Conservation (phyloP, 2,888 invertebrate species). For the Thysanoteuthis rhombus region DNA sequence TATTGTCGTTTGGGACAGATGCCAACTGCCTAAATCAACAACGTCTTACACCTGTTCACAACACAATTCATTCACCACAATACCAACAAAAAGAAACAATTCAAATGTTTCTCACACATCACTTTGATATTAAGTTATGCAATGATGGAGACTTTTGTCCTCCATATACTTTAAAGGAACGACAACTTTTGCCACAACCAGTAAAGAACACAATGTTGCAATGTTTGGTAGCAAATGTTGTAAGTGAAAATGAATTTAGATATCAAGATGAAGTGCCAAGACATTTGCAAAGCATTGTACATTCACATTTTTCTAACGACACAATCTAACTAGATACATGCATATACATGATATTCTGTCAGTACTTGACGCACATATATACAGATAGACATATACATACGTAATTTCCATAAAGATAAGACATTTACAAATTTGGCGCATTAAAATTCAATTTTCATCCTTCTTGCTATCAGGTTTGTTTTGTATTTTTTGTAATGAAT, state of each 20-base stretch:
- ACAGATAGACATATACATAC: no score
- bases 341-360: no score
- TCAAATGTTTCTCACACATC: neutral
- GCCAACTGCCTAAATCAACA: neutral
- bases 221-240: neutral
- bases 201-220: neutral
- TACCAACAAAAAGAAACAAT: neutral
- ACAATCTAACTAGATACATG: no score
- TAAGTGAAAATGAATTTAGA: neutral
- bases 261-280: neutral
- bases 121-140: neutral
- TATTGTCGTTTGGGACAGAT: neutral
- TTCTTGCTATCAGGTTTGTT: no score
- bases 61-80: neutral
- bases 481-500: no score
- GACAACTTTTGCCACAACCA: neutral
- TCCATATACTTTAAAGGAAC: neutral
- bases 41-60: neutral
- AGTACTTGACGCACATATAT: no score
- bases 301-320: neutral
- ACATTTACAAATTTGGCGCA: no score
- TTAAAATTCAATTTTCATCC: no score
- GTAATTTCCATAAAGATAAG: no score
- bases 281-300: neutral
- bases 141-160: neutral